Evolutionary conservation across 2,888 invertebrate species (phyloP).

Genomic region (Philereme vetulata): DNA sequence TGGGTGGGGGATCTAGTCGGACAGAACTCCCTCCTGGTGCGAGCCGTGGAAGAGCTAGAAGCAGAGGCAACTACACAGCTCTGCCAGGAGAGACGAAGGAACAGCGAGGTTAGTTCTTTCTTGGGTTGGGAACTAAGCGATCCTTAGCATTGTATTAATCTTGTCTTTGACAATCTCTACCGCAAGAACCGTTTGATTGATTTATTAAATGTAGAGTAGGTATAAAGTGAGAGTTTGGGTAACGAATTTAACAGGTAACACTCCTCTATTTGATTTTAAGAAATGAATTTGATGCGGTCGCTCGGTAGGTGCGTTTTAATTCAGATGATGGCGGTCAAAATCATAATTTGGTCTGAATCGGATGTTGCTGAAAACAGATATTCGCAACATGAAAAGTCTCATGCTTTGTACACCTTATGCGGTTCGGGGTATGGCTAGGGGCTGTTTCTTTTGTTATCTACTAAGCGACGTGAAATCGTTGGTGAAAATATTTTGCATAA

Average conservation of each 20-base stretch:
- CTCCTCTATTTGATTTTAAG: too few species aligned
- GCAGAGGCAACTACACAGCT: slow-evolving; percentile 85
- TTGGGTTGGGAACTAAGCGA: background rate
- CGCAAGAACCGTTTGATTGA: too few species aligned
- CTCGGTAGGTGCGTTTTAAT: background rate
- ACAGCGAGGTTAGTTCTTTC: slow-evolving; percentile 58
- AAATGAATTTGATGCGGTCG: background rate
- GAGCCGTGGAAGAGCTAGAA: slow-evolving; percentile 87
- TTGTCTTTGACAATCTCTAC: too few species aligned
- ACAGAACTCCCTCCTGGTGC: slow-evolving; percentile 87
- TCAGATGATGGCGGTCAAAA: background rate
- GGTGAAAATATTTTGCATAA: too few species aligned
- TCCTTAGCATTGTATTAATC: too few species aligned
- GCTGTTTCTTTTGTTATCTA: too few species aligned
- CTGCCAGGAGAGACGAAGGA: slow-evolving; percentile 62
- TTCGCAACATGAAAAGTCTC: slow-evolving; percentile 4
- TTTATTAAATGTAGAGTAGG: too few species aligned
- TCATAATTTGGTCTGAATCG: background rate
- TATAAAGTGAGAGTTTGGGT: too few species aligned
- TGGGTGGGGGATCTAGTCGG: slow-evolving; percentile 87
- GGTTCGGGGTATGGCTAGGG: background rate
- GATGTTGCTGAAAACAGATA: slow-evolving; percentile 1
- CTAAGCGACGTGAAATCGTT: too few species aligned
- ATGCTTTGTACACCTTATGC: background rate
- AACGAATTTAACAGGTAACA: too few species aligned